These are phyloP conservation scores for Stratiomys singularior DNA, from an alignment of 2,888 invertebrate species.

Conservation along the genomic window DNA sequence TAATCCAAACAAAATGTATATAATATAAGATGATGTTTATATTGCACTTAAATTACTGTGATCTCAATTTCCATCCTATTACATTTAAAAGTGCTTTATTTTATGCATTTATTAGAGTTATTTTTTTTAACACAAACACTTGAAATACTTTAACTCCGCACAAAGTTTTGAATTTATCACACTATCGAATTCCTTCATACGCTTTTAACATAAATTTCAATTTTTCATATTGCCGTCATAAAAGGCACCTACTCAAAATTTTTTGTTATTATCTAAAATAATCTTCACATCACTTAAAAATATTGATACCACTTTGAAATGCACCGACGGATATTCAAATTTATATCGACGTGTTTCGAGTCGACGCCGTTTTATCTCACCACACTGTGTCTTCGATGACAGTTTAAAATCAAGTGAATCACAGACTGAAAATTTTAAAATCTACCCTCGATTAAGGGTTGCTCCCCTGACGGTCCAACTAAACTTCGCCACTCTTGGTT, in stretches of 20 bases:
- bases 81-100: too few species aligned
- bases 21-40: too few species aligned
- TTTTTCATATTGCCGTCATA: background rate
- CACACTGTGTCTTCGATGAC: slow-evolving; percentile 61
- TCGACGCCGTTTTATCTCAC: slow-evolving; percentile 20
- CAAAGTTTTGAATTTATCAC: too few species aligned
- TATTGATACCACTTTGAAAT: background rate
- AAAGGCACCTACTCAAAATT: background rate
- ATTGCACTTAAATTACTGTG: too few species aligned
- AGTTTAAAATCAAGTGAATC: slow-evolving; percentile 66
- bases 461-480: slow-evolving; percentile 10
- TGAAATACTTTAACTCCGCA: too few species aligned
- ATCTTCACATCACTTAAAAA: background rate
- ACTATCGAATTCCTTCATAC: too few species aligned
- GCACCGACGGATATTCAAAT: slow-evolving; percentile 29
- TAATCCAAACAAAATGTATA: too few species aligned
- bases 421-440: slow-evolving; percentile 51
- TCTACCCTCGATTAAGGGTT: slow-evolving; percentile 47
- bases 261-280: background rate
- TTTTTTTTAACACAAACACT: too few species aligned
- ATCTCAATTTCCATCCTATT: too few species aligned
- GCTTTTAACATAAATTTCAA: background rate
- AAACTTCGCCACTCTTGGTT: background rate
- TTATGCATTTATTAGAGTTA: too few species aligned
- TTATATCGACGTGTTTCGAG: slow-evolving; percentile 14